Base-by-base conservation (phyloP, 1,140 invertebrate genomes). In the Nautilus pompilius region DNA sequence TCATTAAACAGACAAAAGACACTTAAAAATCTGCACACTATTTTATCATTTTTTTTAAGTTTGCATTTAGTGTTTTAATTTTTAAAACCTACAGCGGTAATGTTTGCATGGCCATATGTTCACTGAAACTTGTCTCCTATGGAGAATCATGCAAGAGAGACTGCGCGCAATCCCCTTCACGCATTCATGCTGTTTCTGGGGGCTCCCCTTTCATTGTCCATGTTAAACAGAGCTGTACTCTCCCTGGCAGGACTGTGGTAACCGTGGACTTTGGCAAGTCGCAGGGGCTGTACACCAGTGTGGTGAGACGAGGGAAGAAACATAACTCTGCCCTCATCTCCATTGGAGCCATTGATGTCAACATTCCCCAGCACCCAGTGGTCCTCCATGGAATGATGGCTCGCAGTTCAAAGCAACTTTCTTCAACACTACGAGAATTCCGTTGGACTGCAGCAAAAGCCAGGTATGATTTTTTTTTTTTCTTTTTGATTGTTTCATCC, bases 361-460 rank as follows among this genome's bases (percentile, higher is more conserved):
- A 97, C 79, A 95, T 98, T 75, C 96, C 96, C 2, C 95, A 98
- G 78, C 95, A 98, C 85, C 95, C 96, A 0, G 93, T 97, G 0
- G 93, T 92, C 30, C 84, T 98, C 58, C 96, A 98, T 80, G 93
- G 93, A 54, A 96, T 98, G 92, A 95, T 98, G 89, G 95, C 95
- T 0, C 86, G 95, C 70, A 93, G 93, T 46, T 94, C 93, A 59
- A 92, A 94, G 72, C 93, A 96, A 76, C 84, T 98, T 3, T 79
- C 79, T 5, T 71, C 70, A 22, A 82, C 81, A 0, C 64, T 82
- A 13, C 77, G 77, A 57, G 80, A 82, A 62, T 81, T 82, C 56
- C 63, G 76, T 17, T 68, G 49, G 75, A 65, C 72, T 73, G 4
- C 67, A 66, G 6, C 70, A 67, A 32, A 69, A 69, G n/a, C 49